Base-by-base conservation (phyloP, 2,888 invertebrate species). In the Synanthedon myopaeformis region DNA sequence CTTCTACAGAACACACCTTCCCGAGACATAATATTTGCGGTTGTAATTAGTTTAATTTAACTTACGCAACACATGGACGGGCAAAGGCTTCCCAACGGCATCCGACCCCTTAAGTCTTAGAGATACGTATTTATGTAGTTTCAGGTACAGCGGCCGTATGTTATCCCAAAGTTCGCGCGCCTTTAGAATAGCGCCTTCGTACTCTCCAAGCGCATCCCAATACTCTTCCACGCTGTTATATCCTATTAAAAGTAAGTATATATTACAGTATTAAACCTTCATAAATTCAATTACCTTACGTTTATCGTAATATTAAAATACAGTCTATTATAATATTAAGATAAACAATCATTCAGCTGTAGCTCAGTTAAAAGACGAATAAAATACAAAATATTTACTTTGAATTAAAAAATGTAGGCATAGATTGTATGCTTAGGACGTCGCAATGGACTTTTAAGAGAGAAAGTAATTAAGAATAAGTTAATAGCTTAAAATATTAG, bases 201-300 rank as follows among this genome's bases (percentile, higher is more conserved):
- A 88, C 58, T 90, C 90, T 8, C 70, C 78, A 11, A 90, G 63
- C 48, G 75, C 79, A 63, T 90, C 89, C 90, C 90, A 90, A 65
- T 90, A 90, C 42, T 80, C 82, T 67, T 87, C 85, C 0, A 85
- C 81, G 35, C 76, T 72, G 52, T 75, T 76, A 60, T 76, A 79
- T 56, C 73, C 89, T 87, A 62, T 35, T 68, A 59, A 49, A 35
- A 0, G 3, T 35, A 35, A 35, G 10, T 35, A 23, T 23, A 23
- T 23, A 23, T 28, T 28, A 28, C 6, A 28, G 35, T 35, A 35
- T 3, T 1, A 35, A 1, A 35, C 10, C 35, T 35, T 35, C 1
- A 35, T 35, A 35, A 35, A 35, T 10, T 35, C 10, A 35, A 35
- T 35, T 35, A 35, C 2, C 5, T 35, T 35, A 35, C 28, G 0